Conservation (phyloP, 2,113 vertebrate species). For the Rhombomys opimus region DNA sequence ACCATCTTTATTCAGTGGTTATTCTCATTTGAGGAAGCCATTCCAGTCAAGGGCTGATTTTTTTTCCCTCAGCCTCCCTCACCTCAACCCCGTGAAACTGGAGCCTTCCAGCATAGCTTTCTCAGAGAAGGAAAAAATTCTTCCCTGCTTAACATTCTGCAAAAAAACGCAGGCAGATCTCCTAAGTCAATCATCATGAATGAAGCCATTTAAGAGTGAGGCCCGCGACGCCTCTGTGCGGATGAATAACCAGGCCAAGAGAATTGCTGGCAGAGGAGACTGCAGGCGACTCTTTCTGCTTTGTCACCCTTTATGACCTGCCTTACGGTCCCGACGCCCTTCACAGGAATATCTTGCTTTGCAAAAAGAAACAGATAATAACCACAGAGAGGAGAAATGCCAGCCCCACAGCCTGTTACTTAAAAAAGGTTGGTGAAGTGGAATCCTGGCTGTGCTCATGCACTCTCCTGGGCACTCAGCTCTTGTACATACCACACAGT, state of each 20-base stretch:
- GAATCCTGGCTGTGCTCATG: conserved; percentile 41
- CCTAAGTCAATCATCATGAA: conserved; percentile 73
- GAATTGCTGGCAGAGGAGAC: conserved; percentile 74
- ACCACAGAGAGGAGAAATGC: conserved; percentile 64
- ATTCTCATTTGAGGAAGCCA: background rate
- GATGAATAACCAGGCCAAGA: conserved; percentile 70
- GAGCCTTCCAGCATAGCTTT: conserved; percentile 16
- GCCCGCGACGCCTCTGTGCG: conserved; percentile 57
- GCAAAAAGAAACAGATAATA: conserved; percentile 78
- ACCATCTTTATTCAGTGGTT: background rate
- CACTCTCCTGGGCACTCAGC: background rate
- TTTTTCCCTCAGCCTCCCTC: background rate
- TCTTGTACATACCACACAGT: background rate
- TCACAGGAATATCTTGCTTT: conserved; percentile 77
- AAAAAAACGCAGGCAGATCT: conserved; percentile 68
- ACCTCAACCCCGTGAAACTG: background rate
- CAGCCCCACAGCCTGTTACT: conserved; percentile 73
- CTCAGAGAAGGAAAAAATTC: conserved; percentile 64
- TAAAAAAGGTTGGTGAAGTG: conserved; percentile 70
- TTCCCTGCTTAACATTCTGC: conserved; percentile 75
- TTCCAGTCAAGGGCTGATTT: background rate
- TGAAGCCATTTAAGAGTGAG: conserved; percentile 74
- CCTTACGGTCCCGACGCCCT: conserved; percentile 62
- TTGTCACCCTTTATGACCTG: conserved; percentile 79
- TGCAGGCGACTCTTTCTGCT: conserved; percentile 71